Conservation (phyloP, 1,140 invertebrate species). For the Trypoxylus dichotomus region DNA sequence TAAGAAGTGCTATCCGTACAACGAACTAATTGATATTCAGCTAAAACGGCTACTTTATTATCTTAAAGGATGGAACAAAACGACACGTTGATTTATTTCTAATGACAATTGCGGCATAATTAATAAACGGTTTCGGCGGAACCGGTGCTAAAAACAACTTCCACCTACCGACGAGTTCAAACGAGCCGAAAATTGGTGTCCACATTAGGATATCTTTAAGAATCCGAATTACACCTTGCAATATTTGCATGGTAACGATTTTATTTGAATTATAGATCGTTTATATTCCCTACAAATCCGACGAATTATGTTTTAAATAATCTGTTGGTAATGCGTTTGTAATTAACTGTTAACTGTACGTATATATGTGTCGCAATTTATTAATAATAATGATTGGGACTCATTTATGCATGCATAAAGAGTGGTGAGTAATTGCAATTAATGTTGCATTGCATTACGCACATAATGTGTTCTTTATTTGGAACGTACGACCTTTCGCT, state of each 20-base stretch:
- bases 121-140: constrained; percentile 14
- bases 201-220: neutral
- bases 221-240: neutral
- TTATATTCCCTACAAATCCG: neutral
- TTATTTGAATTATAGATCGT: neutral
- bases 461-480: neutral
- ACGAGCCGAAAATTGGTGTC: constrained; percentile 8
- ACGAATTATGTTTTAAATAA: neutral
- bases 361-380: neutral
- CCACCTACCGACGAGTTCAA: neutral
- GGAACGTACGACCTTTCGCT: neutral
- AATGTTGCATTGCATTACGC: neutral
- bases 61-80: constrained; percentile 5
- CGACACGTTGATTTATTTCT: constrained; percentile 22
- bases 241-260: neutral
- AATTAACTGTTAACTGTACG: constrained; percentile 1
- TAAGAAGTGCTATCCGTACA: neutral
- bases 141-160: neutral
- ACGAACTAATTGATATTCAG: neutral
- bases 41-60: neutral
- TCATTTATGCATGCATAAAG: neutral
- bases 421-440: neutral
- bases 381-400: neutral
- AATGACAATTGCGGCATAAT: constrained; percentile 15
- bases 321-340: neutral